These are phyloP conservation scores for Pyrrhia umbra DNA, from an alignment of 2,888 invertebrate genomes.

Conservation along the genomic window DNA sequence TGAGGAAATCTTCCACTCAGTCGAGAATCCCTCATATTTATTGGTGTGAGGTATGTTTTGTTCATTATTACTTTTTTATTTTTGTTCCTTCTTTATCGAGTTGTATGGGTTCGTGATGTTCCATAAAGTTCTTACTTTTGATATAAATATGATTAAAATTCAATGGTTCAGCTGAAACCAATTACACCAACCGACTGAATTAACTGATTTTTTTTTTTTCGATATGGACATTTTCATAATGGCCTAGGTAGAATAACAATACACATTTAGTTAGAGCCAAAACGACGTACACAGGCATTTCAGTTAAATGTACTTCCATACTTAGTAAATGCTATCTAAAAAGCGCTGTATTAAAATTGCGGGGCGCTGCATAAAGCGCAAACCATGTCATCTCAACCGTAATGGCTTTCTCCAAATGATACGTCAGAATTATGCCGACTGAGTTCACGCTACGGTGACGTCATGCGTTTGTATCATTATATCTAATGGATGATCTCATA, in stretches of 20 bases:
- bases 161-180: not conserved
- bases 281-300: too few species aligned
- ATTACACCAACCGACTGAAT: not conserved
- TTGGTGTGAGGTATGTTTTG: slow-evolving; percentile 19
- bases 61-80: slow-evolving; percentile 13
- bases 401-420: slow-evolving; percentile 42
- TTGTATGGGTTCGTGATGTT: not conserved
- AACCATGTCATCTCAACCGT: slow-evolving; percentile 16
- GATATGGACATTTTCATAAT: not conserved
- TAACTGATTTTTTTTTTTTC: not conserved
- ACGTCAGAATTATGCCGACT: slow-evolving; percentile 44
- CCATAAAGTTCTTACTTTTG: not conserved
- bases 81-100: not conserved
- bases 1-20: not conserved
- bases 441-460: slow-evolving; percentile 40
- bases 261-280: too few species aligned
- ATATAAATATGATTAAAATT: not conserved
- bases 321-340: slow-evolving; percentile 22
- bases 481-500: slow-evolving; percentile 7
- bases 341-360: slow-evolving; percentile 8
- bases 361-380: slow-evolving; percentile 6
- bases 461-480: slow-evolving; percentile 28
- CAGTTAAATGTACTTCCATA: not conserved
- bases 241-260: not conserved
- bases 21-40: slow-evolving; percentile 16